Base-by-base conservation (phyloP, 2,113 vertebrate genomes). In the human (Homo sapiens) region DNA sequence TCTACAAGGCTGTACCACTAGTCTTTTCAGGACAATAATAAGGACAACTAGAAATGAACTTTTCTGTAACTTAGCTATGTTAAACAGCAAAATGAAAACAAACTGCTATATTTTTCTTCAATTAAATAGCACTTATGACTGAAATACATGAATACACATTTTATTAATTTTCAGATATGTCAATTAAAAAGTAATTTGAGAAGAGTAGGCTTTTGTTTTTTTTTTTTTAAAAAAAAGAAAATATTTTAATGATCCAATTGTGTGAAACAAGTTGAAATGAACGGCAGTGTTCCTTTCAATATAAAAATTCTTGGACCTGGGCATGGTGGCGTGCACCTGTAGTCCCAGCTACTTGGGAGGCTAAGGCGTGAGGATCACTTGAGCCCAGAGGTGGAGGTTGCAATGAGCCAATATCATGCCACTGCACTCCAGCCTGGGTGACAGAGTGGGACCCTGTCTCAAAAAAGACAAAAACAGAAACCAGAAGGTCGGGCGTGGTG, bases 161-260 rank as follows among this genome's bases (percentile, higher is more conserved):
- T 91, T 52, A 94, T 18, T 92, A 55, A 70, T 75, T 94, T 90
- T 87, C 55, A 87, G 80, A 38, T 80, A 84, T 50, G 8, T 86
- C 90, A 68, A 90, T 83, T 85, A 73, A 64, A 93, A 93, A 95
- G 11, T 91, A 50, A 86, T 72, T 70, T 76, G 50, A 93, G 27
- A 97, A 90, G 17, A 86, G 20, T 13, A 35, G 30, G n/a, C 16
- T 93, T 94, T 9, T 35, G 17, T 17, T 18, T 55, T 30, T 48
- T 55, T 30, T 48, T 90, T 78, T 78, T 50, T 11, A 45, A 45
- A 3, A 70, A n/a, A 75, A 80, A 52, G 12, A 83, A 94, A 96
- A 57, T 18, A 6, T 87, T 84, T 94, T 75, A 93, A 50, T 70
- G 64, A 92, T 70, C 13, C 35, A 48, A 3, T 90, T 14, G 16